These are phyloP conservation scores for Moxostoma hubbsi DNA, from an alignment of 2,797 vertebrate species.

Conservation along the genomic window DNA sequence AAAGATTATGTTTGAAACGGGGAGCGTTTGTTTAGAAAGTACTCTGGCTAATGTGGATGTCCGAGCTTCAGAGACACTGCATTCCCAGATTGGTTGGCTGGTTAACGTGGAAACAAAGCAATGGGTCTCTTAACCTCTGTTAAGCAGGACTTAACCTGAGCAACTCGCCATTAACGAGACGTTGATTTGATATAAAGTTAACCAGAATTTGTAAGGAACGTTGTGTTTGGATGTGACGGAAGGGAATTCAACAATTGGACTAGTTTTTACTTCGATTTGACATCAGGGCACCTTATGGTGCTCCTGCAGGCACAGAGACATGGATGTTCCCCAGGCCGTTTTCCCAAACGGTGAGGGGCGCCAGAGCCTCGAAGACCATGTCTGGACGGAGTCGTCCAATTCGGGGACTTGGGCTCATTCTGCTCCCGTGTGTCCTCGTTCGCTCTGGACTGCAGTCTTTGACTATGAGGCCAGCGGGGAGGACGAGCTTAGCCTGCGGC, in stretches of 20 bases:
- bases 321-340: slow-evolving; percentile 84
- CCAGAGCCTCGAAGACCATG: slow-evolving; percentile 74
- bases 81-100: slow-evolving; percentile 32
- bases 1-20: background rate
- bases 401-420: slow-evolving; percentile 73
- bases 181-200: slow-evolving; percentile 16
- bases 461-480: slow-evolving; percentile 89
- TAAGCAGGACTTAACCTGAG: slow-evolving; percentile 35
- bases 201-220: background rate
- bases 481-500: slow-evolving; percentile 87
- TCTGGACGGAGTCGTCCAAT: slow-evolving; percentile 69
- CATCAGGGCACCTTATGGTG: slow-evolving; percentile 82
- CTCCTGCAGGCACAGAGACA: slow-evolving; percentile 79
- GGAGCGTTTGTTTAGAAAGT: background rate
- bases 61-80: slow-evolving; percentile 14
- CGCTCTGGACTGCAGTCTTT: slow-evolving; percentile 87
- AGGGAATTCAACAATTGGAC: slow-evolving; percentile 9
- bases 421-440: slow-evolving; percentile 77
- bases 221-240: background rate
- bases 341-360: slow-evolving; percentile 83
- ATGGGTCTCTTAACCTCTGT: slow-evolving; percentile 30
- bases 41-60: slow-evolving; percentile 11
- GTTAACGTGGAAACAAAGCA: slow-evolving; percentile 33
- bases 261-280: slow-evolving; percentile 57
- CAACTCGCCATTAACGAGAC: background rate